Percentiles rank a stretch among this genome's conserved stretches.
These are phyloP conservation scores for Heliangelus exortis DNA, from an alignment of 2,797 vertebrate genomes.

Conservation along the genomic window DNA sequence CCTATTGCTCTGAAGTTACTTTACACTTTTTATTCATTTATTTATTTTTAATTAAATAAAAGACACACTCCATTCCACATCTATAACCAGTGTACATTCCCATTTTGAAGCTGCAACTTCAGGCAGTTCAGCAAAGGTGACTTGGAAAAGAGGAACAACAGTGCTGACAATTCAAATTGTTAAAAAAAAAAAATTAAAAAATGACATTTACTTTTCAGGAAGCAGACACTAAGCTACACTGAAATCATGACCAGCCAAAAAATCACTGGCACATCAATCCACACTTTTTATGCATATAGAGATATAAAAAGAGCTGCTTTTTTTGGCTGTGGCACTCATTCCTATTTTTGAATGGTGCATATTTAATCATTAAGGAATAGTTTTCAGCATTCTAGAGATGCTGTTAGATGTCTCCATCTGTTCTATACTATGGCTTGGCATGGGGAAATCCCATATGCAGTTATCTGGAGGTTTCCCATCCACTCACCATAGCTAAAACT, in stretches of 20 bases:
- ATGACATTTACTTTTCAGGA: slow-evolving; percentile 30
- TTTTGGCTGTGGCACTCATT: slow-evolving; percentile 50
- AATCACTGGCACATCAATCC: slow-evolving; percentile 57
- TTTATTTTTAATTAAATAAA: neutral
- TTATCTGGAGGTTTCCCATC: slow-evolving; percentile 46
- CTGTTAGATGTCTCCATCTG: slow-evolving; percentile 67
- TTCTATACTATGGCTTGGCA: slow-evolving; percentile 38
- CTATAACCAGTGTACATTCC: neutral
- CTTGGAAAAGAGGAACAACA: neutral
- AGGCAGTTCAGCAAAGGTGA: slow-evolving; percentile 11
- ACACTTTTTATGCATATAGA: neutral
- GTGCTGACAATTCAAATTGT: slow-evolving; percentile 6
- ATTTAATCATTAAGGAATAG: slow-evolving; percentile 68
- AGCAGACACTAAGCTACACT: neutral
- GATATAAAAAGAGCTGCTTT: slow-evolving; percentile 58
- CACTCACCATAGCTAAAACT: neutral
- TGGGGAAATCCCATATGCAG: slow-evolving; percentile 56
- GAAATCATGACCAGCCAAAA: slow-evolving; percentile 58
- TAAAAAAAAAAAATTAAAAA: neutral
- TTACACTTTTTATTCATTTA: neutral
- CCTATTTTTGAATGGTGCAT: slow-evolving; percentile 59
- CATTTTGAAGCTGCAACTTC: neutral
- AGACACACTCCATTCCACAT: neutral
- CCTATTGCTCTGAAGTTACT: neutral
- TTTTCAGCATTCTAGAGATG: slow-evolving; percentile 42